Evolutionary conservation across 2,888 invertebrate genomes (phyloP), one percentile per base, ranked within the genome.

Genomic region (Nymphalis c-album): DNA sequence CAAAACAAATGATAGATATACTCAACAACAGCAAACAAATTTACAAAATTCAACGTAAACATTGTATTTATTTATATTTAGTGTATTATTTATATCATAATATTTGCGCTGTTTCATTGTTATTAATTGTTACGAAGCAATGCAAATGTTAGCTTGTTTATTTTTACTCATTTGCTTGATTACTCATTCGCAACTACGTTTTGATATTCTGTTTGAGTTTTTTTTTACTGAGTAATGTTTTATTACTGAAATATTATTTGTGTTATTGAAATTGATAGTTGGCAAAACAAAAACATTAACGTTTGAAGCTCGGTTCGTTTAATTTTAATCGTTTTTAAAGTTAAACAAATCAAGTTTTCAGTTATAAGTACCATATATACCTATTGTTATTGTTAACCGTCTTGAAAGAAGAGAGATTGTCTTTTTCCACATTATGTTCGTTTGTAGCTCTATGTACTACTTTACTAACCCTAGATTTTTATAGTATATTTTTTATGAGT

Each of bases 231-330:
- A 17, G 46, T 5, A 57, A 40, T 35, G 35, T 57, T 57, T 57
- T 40, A 57, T 40, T 40, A 35, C 40, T 40, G 10, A 8, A 7
- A 31, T 55, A n/a, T n/a, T 57, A 40, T 40, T 57, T n/a, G 18
- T 18, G n/a, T 57, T 57, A 57, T 57, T 57, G 18, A 57, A 40
- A 57, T 57, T 40, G 57, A 35, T 57, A 57, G 57, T 57, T 57
- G 57, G 18, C 40, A 31, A 35, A 57, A 57, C 57, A 20, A 57
- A 35, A 57, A 57, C 18, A 35, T 10, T 7, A 10, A 18, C 8
- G 35, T 57, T n/a, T 18, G 7, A 18, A 35, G 26, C 53, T 53
- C 26, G 26, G 26, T 6, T 6, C 50, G 13, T 26, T 17, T 53
- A 17, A 31, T 53, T 22, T 53, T 16, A 51, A 53, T 51, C 51